Evolutionary conservation across 2,888 invertebrate genomes (phyloP).

Genomic region (Polyommatus icarus): DNA sequence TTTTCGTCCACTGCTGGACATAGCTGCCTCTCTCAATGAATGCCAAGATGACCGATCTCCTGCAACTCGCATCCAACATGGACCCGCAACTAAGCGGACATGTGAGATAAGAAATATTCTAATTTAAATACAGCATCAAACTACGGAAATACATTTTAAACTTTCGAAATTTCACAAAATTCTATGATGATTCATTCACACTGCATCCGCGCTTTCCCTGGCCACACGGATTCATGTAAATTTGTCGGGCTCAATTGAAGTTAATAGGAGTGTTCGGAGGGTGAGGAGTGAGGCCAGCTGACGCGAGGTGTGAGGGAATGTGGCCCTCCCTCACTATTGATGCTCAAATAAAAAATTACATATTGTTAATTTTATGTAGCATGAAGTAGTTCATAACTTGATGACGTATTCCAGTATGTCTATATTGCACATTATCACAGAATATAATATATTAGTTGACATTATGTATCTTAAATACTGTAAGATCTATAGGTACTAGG

Average conservation of each 20-base stretch:
- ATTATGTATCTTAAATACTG: no score
- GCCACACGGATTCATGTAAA: constrained; percentile 69
- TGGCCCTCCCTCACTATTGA: constrained; percentile 71
- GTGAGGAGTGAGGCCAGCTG: constrained; percentile 72
- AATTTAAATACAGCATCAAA: no score
- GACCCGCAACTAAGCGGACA: no score
- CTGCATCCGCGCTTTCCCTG: constrained; percentile 46
- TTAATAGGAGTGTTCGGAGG: constrained; percentile 75
- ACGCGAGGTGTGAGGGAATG: constrained; percentile 80
- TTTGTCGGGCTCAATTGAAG: constrained; percentile 80
- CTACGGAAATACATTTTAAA: no score
- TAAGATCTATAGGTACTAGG: no score
- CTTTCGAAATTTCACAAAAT: background rate
- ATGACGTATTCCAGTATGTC: background rate
- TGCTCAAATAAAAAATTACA: constrained; percentile 62
- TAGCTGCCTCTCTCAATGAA: no score
- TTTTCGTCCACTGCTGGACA: no score
- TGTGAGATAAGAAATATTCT: no score
- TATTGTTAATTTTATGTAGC: constrained; percentile 43
- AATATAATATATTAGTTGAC: no score
- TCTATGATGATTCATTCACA: constrained; percentile 4
- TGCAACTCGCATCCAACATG: no score
- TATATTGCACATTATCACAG: background rate
- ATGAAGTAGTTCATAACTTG: background rate
- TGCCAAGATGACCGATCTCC: no score